Conservation (phyloP, 2,113 vertebrate species). For the Irena cyanogastra region DNA sequence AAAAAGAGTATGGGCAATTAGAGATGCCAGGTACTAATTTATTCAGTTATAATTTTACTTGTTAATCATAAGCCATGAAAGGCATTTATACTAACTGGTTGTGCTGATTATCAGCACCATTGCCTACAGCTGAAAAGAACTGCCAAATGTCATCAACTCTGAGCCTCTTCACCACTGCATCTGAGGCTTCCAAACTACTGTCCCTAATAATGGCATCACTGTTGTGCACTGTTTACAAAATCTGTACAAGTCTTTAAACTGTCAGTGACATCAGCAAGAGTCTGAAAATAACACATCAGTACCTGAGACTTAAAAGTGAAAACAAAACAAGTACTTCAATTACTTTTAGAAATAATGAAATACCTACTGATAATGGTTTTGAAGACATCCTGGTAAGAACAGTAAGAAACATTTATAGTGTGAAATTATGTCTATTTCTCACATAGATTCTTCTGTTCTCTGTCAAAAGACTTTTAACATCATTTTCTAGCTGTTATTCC, state of each 20-base stretch:
- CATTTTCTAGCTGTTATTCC: neutral
- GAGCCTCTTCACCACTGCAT: neutral
- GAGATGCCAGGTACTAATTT: neutral
- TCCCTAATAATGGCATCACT: neutral
- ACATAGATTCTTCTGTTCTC: neutral
- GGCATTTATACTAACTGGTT: conserved; percentile 22
- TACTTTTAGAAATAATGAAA: neutral
- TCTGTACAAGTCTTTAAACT: conserved; percentile 3
- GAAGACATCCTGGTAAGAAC: neutral
- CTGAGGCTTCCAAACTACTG: conserved; percentile 31
- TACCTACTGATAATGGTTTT: neutral
- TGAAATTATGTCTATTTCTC: neutral
- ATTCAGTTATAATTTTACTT: conserved; percentile 30
- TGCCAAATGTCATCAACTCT: conserved; percentile 36
- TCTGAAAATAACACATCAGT: neutral
- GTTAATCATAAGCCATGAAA: conserved; percentile 40
- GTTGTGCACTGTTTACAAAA: conserved; percentile 3
- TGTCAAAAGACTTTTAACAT: neutral
- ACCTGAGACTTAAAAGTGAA: neutral
- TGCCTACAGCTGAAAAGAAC: conserved; percentile 32
- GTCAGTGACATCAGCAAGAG: conserved; percentile 6
- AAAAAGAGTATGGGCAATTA: neutral
- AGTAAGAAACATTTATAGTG: neutral
- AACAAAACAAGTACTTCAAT: neutral
- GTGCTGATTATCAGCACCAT: conserved; percentile 39